phyloP scores from a whole-genome alignment of 2,888 invertebrate genomes.

The Tyria jacobaeae region DNA sequence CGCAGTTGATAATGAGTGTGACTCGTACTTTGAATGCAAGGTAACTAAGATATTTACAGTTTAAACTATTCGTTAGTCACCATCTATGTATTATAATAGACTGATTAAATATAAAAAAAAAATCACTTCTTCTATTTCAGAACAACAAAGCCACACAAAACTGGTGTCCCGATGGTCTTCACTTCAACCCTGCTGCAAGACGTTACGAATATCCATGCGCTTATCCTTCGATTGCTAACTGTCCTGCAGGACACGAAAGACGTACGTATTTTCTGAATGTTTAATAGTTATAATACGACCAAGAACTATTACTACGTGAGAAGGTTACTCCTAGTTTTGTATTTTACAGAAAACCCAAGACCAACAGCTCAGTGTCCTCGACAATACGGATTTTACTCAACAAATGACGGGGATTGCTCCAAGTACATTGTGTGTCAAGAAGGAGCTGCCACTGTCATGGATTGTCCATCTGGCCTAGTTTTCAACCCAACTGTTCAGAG shows the following conservation, averaged over 20 bases:
- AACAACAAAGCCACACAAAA: slow-evolving; percentile 88
- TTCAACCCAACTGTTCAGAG: slow-evolving; percentile 57
- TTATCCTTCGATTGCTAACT: slow-evolving; percentile 91
- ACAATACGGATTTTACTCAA: slow-evolving; percentile 61
- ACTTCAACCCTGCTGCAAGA: slow-evolving; percentile 89
- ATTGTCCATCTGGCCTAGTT: slow-evolving; percentile 68
- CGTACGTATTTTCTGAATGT: slow-evolving; percentile 49
- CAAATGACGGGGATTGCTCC: slow-evolving; percentile 65
- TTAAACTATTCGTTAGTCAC: not conserved
- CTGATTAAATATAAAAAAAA: not conserved
- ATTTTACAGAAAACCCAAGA: slow-evolving; percentile 36
- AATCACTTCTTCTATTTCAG: slow-evolving; percentile 43
- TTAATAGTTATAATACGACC: too few species aligned
- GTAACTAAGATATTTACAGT: not conserved
- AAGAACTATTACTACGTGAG: too few species aligned
- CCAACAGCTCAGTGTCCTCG: slow-evolving; percentile 54
- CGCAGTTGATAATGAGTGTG: slow-evolving; percentile 88
- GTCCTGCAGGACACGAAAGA: slow-evolving; percentile 83
- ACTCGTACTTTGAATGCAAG: slow-evolving; percentile 87
- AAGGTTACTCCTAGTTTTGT: not conserved
- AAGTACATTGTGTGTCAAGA: slow-evolving; percentile 66
- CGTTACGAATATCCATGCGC: slow-evolving; percentile 89
- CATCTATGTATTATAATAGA: not conserved
- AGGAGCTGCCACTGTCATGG: slow-evolving; percentile 64
- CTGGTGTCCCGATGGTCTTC: slow-evolving; percentile 90